These are phyloP conservation scores for Botia kubotai DNA, from an alignment of 2,797 vertebrate genomes.

Conservation along the genomic window DNA sequence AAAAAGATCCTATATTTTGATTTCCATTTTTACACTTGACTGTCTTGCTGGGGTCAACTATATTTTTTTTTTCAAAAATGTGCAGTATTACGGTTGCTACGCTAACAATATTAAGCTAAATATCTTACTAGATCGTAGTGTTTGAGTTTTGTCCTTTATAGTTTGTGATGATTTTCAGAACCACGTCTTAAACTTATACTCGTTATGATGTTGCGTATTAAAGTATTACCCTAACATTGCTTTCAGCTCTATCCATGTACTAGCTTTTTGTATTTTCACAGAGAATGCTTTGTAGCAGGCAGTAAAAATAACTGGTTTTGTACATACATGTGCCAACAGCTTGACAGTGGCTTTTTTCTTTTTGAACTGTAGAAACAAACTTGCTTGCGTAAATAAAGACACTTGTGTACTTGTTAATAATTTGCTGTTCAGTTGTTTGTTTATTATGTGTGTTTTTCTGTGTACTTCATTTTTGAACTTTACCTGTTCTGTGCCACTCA, in stretches of 20 bases:
- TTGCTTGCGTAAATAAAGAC: slow-evolving; percentile 99
- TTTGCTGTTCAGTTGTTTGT: slow-evolving; percentile 30
- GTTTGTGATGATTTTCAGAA: slow-evolving; percentile 86
- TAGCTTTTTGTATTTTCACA: slow-evolving; percentile 93
- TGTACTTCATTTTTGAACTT: background rate
- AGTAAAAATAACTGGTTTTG: slow-evolving; percentile 92
- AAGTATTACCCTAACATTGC: slow-evolving; percentile 72
- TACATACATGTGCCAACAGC: slow-evolving; percentile 99
- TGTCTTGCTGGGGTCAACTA: slow-evolving; percentile 45
- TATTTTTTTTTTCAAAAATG: slow-evolving; percentile 82
- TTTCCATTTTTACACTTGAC: slow-evolving; percentile 44
- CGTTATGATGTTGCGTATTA: slow-evolving; percentile 82
- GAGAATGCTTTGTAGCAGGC: slow-evolving; percentile 96
- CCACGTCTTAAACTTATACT: slow-evolving; percentile 83
- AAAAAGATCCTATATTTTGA: slow-evolving; percentile 28
- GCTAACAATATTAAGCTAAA: slow-evolving; percentile 90
- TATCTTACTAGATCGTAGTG: slow-evolving; percentile 87
- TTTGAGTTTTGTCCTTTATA: slow-evolving; percentile 84
- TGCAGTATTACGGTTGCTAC: slow-evolving; percentile 89
- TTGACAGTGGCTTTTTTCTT: slow-evolving; percentile 88
- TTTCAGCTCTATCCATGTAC: slow-evolving; percentile 78
- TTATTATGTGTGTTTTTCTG: background rate
- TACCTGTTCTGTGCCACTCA: background rate
- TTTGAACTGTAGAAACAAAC: slow-evolving; percentile 96
- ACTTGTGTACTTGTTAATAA: slow-evolving; percentile 93